These are phyloP conservation scores for Isichthys henryi DNA, from an alignment of 2,113 vertebrate species.

Conservation along the genomic window DNA sequence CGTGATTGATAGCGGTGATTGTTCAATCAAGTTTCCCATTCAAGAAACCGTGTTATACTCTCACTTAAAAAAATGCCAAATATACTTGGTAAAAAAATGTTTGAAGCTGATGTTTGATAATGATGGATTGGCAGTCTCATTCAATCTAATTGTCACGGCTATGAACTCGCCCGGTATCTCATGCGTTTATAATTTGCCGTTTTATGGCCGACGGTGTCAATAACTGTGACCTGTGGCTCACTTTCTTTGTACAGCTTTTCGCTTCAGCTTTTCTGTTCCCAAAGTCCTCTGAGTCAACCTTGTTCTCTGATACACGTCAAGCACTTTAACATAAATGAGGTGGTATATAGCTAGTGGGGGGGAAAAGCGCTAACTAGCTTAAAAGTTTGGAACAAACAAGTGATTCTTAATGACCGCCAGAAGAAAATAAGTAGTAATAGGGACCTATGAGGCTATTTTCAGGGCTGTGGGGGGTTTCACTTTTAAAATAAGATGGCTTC, in stretches of 20 bases:
- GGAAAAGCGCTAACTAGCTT: not conserved
- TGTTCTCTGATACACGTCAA: not conserved
- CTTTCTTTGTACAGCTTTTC: not conserved
- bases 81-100: not conserved
- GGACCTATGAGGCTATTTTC: not conserved
- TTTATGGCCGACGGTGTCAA: not conserved
- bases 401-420: not conserved
- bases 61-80: not conserved
- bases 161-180: not conserved
- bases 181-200: not conserved
- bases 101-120: not conserved
- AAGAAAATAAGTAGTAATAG: not conserved
- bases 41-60: not conserved
- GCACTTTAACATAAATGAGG: not conserved
- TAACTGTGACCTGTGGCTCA: not conserved
- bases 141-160: not conserved
- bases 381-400: not conserved
- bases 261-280: not conserved
- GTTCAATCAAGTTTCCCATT: conserved; percentile 1
- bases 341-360: not conserved
- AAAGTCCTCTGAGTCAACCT: not conserved
- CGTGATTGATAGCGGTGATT: not conserved
- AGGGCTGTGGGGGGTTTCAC: not conserved
- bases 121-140: not conserved
- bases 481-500: not conserved